Conservation (phyloP, 2,797 vertebrate species). For the Garrulus glandarius region DNA sequence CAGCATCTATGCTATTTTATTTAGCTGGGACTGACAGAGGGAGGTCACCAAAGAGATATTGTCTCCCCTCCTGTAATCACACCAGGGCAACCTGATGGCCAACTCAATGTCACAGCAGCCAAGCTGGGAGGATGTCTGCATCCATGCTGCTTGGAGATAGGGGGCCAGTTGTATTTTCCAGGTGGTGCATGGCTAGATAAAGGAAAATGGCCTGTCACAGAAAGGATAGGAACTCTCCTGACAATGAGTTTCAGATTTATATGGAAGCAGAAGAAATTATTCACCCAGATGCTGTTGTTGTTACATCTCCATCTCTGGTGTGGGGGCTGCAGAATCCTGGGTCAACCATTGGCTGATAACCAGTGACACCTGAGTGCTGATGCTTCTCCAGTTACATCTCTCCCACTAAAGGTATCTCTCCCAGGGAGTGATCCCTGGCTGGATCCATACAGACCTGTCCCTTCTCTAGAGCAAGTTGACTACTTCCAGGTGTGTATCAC, state of each 20-base stretch:
- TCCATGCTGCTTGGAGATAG: accelerated
- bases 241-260: not conserved
- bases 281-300: not conserved
- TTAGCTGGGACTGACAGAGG: not conserved
- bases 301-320: not conserved
- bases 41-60: not conserved
- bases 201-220: not conserved
- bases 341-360: not conserved
- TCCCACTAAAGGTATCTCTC: not conserved
- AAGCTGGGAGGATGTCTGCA: not conserved
- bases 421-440: not conserved
- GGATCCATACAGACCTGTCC: not conserved
- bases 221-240: not conserved
- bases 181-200: not conserved
- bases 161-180: not conserved
- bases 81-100: not conserved
- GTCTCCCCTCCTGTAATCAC: not conserved
- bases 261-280: not conserved
- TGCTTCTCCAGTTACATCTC: not conserved
- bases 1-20: not conserved
- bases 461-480: not conserved
- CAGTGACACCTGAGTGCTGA: not conserved
- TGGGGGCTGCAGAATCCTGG: not conserved
- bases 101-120: not conserved
- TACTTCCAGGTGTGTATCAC: not conserved